phyloP scores from a whole-genome alignment of 2,888 invertebrate genomes.

The Tiliacea aurago region DNA sequence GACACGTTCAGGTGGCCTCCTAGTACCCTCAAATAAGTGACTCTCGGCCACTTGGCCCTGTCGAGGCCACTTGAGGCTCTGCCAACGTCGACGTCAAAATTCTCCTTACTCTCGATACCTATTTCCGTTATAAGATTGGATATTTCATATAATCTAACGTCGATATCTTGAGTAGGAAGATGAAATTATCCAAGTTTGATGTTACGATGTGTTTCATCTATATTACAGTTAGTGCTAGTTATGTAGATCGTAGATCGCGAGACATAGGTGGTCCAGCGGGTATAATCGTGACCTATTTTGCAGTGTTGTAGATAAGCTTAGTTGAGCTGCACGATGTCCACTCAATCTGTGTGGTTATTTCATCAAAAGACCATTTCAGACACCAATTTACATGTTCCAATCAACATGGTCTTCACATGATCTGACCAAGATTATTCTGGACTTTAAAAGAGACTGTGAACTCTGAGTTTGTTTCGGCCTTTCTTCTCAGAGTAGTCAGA shows the following conservation, averaged over 20 bases:
- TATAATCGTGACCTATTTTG: conserved; percentile 27
- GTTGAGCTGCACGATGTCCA: no score
- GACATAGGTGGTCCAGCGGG: not conserved
- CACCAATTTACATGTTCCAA: no score
- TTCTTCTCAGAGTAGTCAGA: no score
- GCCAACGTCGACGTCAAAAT: conserved; percentile 76
- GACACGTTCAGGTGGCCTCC: conserved; percentile 79
- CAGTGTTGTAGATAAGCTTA: conserved; percentile 13
- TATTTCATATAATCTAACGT: conserved; percentile 53
- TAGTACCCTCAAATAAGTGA: conserved; percentile 67
- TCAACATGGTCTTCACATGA: no score
- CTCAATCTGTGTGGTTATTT: no score
- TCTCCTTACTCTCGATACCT: conserved; percentile 71
- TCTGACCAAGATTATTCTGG: no score
- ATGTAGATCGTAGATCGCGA: not conserved
- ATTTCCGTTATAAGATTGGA: conserved; percentile 63
- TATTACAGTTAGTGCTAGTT: not conserved
- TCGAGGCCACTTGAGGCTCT: conserved; percentile 75
- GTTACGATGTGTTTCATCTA: not conserved
- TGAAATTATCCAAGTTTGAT: conserved; percentile 32
- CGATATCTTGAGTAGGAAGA: conserved; percentile 36
- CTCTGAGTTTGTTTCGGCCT: no score
- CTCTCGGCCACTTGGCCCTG: conserved; percentile 69
- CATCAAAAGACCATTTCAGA: no score
- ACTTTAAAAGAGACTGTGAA: no score